Base-by-base conservation (phyloP, 2,797 vertebrate genomes). In the Notamacropus eugenii region DNA sequence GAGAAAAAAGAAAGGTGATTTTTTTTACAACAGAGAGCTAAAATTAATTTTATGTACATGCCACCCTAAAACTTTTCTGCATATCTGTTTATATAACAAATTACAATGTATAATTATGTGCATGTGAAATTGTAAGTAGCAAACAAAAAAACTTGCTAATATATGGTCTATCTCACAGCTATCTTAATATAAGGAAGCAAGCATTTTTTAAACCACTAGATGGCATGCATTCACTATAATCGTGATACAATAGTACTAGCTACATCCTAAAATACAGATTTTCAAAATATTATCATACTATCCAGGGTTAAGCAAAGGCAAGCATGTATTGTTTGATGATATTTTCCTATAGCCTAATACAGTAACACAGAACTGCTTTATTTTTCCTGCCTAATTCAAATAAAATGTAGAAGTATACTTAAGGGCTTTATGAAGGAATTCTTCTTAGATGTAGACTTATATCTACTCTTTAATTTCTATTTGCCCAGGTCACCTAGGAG, bases 181-280 rank as follows among this genome's bases (percentile, higher is more conserved):
- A 91, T 24, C 67, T 5, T 54, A 95, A 31, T 54, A 87, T 16
- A 52, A 90, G 2, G 24, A 90, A 67, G 62, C 94, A 95, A 93
- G 56, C 40, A 95, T 93, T 92, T 92, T 24, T 40, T 50, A 59
- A 52, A 97, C 98, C 99, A 99, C 98, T 98, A 99, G 99, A 97
- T 98, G 99, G 99, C 99, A 98, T n/a, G 96, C 95, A 91, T 59
- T 97, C 92, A 97, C 98, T 97, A 93, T 56, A 90, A n/a, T 96
- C 98, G 82, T 93, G 92, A 87, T 93, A 55, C 59, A 95, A 94
- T 90, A 91, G 22, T 50, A 92, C 55, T 4, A 87, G 82, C 55
- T 82, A 11, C 57, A 74, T 55, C 90, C 90, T 0, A 10, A 95
- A 91, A 1, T 0, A 3, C 31, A 93, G 34, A 19, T 59, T 96